Percentiles rank a stretch among this genome's conserved stretches.
phyloP scores from a whole-genome alignment of 2,797 vertebrate species.

The Platalea minor region DNA sequence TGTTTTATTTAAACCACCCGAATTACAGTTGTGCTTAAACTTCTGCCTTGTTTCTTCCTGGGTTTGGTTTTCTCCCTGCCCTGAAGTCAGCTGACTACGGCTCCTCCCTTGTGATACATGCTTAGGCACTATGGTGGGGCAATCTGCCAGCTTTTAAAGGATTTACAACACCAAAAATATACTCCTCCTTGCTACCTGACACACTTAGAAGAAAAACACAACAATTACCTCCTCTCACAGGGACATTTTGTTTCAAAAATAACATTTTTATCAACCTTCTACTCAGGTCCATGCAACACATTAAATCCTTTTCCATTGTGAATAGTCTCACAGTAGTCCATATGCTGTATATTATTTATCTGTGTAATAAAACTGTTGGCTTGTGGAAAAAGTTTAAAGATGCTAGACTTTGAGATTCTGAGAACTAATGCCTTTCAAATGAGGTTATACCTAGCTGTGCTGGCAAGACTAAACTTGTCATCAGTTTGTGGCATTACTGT shows the following conservation, averaged over 20 bases:
- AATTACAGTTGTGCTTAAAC: slow-evolving; percentile 11
- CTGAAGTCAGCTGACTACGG: slow-evolving; percentile 31
- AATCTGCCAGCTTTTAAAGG: slow-evolving; percentile 44
- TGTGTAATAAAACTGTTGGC: neutral
- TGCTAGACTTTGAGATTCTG: neutral
- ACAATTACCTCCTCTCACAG: neutral
- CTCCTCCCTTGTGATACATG: slow-evolving; percentile 44
- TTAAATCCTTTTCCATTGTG: neutral
- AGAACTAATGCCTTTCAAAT: neutral
- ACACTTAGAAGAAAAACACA: slow-evolving; percentile 32
- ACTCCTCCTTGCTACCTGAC: slow-evolving; percentile 38
- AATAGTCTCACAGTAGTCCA: neutral
- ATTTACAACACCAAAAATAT: slow-evolving; percentile 42
- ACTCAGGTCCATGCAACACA: neutral
- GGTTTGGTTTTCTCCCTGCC: slow-evolving; percentile 30
- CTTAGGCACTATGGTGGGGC: slow-evolving; percentile 4
- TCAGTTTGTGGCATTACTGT: slow-evolving; percentile 26
- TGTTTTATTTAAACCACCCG: slow-evolving; percentile 30
- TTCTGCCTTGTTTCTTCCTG: slow-evolving; percentile 34
- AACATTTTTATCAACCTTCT: neutral
- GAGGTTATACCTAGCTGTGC: neutral
- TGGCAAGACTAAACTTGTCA: slow-evolving; percentile 39
- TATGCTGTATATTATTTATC: neutral
- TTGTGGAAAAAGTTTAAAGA: neutral
- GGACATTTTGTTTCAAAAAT: slow-evolving; percentile 31